Evolutionary conservation across 2,113 vertebrate species (phyloP), one percentile per base, ranked within the genome.

Genomic region (Festucalex cinctus): DNA sequence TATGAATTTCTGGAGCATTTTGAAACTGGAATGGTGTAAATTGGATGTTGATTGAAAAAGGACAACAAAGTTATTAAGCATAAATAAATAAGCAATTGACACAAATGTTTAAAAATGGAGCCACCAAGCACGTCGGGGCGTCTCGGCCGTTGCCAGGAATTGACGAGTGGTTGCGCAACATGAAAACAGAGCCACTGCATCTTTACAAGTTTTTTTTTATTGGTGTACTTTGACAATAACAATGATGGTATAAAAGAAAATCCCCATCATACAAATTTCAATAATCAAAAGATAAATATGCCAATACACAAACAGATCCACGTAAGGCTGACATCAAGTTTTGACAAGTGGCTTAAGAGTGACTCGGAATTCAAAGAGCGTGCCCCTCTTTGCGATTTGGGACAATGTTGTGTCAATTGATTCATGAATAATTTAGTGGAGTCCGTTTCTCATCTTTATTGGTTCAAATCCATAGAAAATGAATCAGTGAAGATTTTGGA

Each of bases 241-340:
- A 88, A 88, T 87, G 87, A 89, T 90, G 80, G 83, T 88, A 88
- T 83, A 91, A 88, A 90, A 91, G 81, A 89, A 90, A 88, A 82
- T 85, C 78, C 85, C 86, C 88, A 85, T 90, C 88, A 86, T 90
- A 91, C 73, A 91, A 91, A 91, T 88, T 86, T 88, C 68, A 84
- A 86, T 84, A 88, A 88, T 85, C 84, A 89, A 88, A 90, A 88
- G 86, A 88, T 85, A 88, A 62, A 88, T 89, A 88, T 88, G 89
- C 79, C 68, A 48, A 83, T 85, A 89, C 86, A 91, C 83, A 88
- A 80, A 91, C 86, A 83, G 81, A 88, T 87, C 83, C 84, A 89
- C 80, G 65, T 89, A 89, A 88, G 87, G 87, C 90, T 86, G 85
- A 92, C 89, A 90, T 88, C 83, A 88, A 88, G 78, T 86, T 89